Percentiles rank a stretch among this genome's conserved stretches.
Conservation (phyloP, 2,888 invertebrate genomes). For the Eilema caniola region DNA sequence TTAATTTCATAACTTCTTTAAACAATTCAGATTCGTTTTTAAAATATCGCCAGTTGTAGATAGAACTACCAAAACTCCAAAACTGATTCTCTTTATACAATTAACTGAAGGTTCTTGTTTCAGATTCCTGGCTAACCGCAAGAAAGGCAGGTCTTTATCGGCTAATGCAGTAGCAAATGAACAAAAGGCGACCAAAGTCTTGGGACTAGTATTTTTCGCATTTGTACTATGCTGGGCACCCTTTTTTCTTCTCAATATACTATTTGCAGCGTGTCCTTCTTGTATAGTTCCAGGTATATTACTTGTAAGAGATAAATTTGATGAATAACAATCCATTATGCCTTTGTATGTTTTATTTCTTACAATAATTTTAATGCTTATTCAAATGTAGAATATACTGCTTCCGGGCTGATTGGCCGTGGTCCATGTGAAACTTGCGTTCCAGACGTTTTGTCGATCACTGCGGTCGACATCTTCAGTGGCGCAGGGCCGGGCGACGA, state of each 20-base stretch:
- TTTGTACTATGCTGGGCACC: constrained; percentile 98
- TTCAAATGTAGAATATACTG: too few species aligned
- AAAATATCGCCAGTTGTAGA: not conserved
- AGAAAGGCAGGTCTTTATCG: constrained; percentile 90
- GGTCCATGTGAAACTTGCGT: too few species aligned
- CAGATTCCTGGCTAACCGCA: constrained; percentile 90
- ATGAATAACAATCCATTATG: too few species aligned
- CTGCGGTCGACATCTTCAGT: too few species aligned
- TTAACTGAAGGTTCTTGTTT: constrained; percentile 38
- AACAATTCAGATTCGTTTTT: too few species aligned
- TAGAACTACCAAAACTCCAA: not conserved
- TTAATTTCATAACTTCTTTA: not conserved
- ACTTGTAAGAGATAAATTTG: not conserved
- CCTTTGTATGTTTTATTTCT: too few species aligned
- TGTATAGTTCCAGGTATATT: constrained; percentile 90
- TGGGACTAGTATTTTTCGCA: constrained; percentile 96
- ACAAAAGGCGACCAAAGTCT: constrained; percentile 97
- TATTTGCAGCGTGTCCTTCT: constrained; percentile 94
- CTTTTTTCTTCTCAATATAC: constrained; percentile 95
- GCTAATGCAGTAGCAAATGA: constrained; percentile 95
- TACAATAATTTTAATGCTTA: too few species aligned
- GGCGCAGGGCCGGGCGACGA: too few species aligned
- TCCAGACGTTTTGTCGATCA: too few species aligned
- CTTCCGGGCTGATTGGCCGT: too few species aligned
- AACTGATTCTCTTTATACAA: not conserved